Evolutionary conservation across 2,888 invertebrate species (phyloP).

Genomic region (Drepanosiphum platanoidis): DNA sequence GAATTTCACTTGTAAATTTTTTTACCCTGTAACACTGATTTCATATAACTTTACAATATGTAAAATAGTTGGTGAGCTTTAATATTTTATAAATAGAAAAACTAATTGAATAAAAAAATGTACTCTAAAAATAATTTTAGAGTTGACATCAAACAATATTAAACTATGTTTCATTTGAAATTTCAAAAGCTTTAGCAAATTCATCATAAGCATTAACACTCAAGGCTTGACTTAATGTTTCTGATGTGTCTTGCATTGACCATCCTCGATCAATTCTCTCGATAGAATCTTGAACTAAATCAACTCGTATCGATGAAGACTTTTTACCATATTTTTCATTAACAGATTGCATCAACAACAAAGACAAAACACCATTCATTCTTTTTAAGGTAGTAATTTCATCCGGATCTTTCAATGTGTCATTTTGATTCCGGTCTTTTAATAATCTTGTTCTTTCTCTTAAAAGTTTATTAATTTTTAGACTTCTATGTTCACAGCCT

Average conservation of each 20-base stretch:
- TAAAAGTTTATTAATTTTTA: constrained; percentile 58
- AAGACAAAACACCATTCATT: constrained; percentile 51
- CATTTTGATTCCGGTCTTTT: constrained; percentile 34
- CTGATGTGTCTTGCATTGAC: constrained; percentile 46
- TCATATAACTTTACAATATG: background rate
- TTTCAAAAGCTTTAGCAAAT: constrained; percentile 66
- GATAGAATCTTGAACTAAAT: constrained; percentile 40
- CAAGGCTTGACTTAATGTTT: constrained; percentile 31
- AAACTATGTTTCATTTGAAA: constrained; percentile 32
- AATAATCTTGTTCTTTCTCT: constrained; percentile 48
- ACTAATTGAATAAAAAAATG: background rate
- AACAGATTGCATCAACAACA: constrained; percentile 44
- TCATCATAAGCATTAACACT: constrained; percentile 52
- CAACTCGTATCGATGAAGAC: constrained; percentile 30
- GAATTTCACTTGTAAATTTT: background rate
- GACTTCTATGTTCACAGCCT: constrained; percentile 52
- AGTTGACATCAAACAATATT: background rate
- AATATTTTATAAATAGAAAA: background rate
- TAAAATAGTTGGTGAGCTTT: background rate
- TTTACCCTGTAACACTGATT: background rate
- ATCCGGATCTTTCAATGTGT: constrained; percentile 43
- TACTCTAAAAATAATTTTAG: too few relatives aligned
- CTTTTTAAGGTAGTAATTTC: constrained; percentile 13
- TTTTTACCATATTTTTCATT: constrained; percentile 49
- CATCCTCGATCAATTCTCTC: constrained; percentile 45